Percentiles rank a stretch among this genome's conserved stretches.
These are phyloP conservation scores for Dendrophyllia cribrosa DNA, from an alignment of 64 coral and sea anemone genomes.

Conservation along the genomic window DNA sequence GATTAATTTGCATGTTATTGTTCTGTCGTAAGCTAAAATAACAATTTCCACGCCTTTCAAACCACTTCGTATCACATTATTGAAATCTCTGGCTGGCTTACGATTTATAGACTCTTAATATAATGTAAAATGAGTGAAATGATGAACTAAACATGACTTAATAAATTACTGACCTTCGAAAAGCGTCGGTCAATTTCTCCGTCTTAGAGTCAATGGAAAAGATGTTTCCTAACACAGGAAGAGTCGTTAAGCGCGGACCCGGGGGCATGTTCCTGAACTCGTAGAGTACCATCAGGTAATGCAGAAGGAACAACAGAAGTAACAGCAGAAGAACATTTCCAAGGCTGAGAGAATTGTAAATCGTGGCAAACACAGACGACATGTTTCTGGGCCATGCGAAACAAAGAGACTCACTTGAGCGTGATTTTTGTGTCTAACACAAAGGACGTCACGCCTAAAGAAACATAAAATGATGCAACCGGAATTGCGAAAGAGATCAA, in stretches of 20 bases:
- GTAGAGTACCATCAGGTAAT: constrained; percentile 31
- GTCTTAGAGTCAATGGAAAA: background rate
- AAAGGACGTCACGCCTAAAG: too few relatives aligned
- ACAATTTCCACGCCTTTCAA: too few relatives aligned
- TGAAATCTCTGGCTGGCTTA: too few relatives aligned
- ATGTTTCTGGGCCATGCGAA: background rate
- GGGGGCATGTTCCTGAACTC: constrained; percentile 64
- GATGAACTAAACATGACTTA: too few relatives aligned
- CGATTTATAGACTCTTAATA: background rate
- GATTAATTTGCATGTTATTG: too few relatives aligned
- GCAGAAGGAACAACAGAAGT: constrained; percentile 1
- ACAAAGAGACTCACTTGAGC: too few relatives aligned
- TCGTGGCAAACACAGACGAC: background rate
- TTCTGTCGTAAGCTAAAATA: too few relatives aligned
- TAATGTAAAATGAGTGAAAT: too few relatives aligned
- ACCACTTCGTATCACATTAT: too few relatives aligned
- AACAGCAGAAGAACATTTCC: constrained; percentile 21
- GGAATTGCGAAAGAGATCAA: too few relatives aligned
- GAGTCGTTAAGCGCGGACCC: constrained; percentile 18
- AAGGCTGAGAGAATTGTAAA: background rate
- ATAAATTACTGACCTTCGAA: background rate
- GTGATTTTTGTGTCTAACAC: too few relatives aligned
- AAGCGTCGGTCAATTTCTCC: background rate
- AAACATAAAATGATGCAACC: too few relatives aligned
- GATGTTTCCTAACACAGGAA: constrained; percentile 61